phyloP scores from a whole-genome alignment of 1,140 invertebrate species.

The Aphelenchoides avenae region DNA sequence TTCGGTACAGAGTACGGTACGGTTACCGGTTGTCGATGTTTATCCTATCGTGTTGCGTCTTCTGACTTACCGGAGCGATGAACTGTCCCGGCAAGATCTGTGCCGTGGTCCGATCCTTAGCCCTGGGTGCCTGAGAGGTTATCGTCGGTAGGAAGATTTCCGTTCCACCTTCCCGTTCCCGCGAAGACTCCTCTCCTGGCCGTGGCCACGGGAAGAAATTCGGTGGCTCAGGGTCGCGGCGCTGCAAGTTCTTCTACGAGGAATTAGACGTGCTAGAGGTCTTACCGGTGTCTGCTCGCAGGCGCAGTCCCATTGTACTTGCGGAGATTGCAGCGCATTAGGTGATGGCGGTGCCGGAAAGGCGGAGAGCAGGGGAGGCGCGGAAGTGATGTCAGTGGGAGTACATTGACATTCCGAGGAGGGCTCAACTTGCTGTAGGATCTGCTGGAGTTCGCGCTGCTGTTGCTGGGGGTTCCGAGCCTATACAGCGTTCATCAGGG shows the following conservation, averaged over 20 bases:
- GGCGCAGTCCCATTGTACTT: slow-evolving; percentile 17
- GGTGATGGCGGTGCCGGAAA: too few relatives aligned
- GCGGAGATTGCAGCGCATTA: slow-evolving; percentile 12
- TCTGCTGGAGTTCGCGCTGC: slow-evolving; percentile 18
- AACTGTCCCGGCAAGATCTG: too few relatives aligned
- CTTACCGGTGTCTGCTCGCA: slow-evolving; percentile 6
- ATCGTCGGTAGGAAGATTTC: too few relatives aligned
- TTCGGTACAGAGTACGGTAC: too few relatives aligned
- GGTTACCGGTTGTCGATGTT: too few relatives aligned
- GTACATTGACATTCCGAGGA: slow-evolving; percentile 8
- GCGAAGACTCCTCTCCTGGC: too few relatives aligned
- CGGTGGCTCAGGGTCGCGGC: background rate
- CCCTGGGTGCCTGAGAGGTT: too few relatives aligned
- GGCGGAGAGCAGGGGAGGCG: background rate
- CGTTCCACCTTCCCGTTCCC: too few relatives aligned
- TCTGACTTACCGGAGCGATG: too few relatives aligned
- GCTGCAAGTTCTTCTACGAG: slow-evolving; percentile 4
- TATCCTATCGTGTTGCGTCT: too few relatives aligned
- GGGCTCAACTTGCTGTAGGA: slow-evolving; percentile 19
- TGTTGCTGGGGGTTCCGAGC: slow-evolving; percentile 14
- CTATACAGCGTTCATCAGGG: background rate
- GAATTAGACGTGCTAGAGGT: background rate
- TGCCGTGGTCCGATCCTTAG: too few relatives aligned
- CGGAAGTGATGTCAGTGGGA: slow-evolving; percentile 3
- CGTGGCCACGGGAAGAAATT: slow-evolving; percentile 25